Base-by-base conservation (phyloP, 1,140 invertebrate species). In the Scaptomyza graminum region DNA sequence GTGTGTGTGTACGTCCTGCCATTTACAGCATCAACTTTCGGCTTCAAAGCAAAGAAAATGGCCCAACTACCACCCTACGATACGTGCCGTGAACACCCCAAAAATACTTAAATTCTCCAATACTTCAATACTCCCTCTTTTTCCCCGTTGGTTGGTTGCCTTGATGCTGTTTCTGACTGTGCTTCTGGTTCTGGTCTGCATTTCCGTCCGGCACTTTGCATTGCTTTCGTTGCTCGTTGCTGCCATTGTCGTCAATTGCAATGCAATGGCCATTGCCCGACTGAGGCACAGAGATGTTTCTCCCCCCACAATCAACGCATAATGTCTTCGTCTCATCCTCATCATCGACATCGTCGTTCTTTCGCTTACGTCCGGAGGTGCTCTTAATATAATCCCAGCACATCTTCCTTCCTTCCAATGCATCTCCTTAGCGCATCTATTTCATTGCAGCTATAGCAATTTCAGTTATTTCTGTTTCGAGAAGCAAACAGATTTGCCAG, bases 201-300 rank as follows among this genome's bases (percentile, higher is more conserved):
- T 80, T 85, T 84, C 81, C 82, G 81, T 76, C 64, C 70, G 65
- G 78, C 82, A 81, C 75, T 84, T 74, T 79, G 67, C 80, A 74
- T 69, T 68, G 59, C 59, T 31, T 51, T 71, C 52, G 44, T 51
- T 50, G 5, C 43, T 31, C 64, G 50, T n/a, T 46, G 31, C 65
- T 69, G 22, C 52, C 73, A 80, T 84, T 84, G 81, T 79, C 83
- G 76, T 85, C 77, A 81, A 85, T 78, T 74, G 77, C 81, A 75
- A 75, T 77, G 82, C 82, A 67, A 76, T 68, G 77, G 55, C 62
- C 73, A 83, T 83, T 76, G 73, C 63, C 43, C 51, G 47, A 31
- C 63, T 31, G 31, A 7, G 28, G 47, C 62, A 39, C 34, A 60
- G 13, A 65, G 18, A 56, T 65, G 43, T 44, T 8, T n/a, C 28